phyloP scores from a whole-genome alignment of 2,888 invertebrate genomes.

The Drosophila multiciliata region DNA sequence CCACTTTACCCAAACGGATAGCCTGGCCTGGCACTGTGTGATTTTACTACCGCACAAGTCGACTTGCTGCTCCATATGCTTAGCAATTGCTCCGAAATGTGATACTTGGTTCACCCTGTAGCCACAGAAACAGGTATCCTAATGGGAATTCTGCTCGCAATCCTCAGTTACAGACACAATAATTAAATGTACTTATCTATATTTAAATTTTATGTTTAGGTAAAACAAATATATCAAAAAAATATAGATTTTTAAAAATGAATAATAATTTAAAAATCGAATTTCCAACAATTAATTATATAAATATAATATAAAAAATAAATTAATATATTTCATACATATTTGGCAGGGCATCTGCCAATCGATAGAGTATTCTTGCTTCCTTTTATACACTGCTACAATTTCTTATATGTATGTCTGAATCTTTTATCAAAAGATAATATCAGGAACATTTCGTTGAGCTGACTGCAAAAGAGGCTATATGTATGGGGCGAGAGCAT shows the following conservation, averaged over 20 bases:
- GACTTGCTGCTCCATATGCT: slow-evolving; percentile 39
- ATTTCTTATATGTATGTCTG: slow-evolving; percentile 10
- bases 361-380: neutral
- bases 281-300: neutral
- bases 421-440: slow-evolving; percentile 30
- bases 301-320: neutral
- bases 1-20: neutral
- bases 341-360: slow-evolving; percentile 16
- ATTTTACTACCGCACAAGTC: slow-evolving; percentile 39
- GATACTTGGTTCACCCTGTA: slow-evolving; percentile 1
- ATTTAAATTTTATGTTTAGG: neutral
- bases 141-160: neutral
- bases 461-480: slow-evolving; percentile 16
- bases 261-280: neutral
- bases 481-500: neutral
- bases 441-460: slow-evolving; percentile 42
- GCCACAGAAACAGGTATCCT: slow-evolving; percentile 9
- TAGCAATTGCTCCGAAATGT: neutral
- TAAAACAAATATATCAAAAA: neutral
- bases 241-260: neutral
- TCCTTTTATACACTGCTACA: neutral
- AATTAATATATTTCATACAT: neutral
- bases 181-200: neutral
- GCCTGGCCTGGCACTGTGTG: slow-evolving; percentile 17
- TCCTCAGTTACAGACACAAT: neutral